Conservation (phyloP, 30 jellyfish, hydroid and myxozoan genomes). For the Aurelia aurita region DNA sequence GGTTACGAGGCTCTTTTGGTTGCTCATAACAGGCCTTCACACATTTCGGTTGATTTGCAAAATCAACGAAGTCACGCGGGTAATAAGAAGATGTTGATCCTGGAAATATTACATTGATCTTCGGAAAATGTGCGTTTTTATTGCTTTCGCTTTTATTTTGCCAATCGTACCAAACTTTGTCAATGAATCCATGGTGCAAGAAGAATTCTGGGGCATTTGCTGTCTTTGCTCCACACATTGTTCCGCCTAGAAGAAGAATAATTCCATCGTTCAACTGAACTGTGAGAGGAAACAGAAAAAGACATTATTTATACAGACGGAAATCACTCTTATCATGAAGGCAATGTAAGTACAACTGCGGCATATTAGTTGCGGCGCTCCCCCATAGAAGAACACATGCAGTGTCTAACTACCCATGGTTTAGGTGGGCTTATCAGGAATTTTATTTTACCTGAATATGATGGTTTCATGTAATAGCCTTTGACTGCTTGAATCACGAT, state of each 20-base stretch:
- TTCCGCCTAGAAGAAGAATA: slow-evolving; percentile 39
- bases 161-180: slow-evolving; percentile 69
- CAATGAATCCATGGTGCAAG: slow-evolving; percentile 71
- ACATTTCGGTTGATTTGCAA: slow-evolving; percentile 47
- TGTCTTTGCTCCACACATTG: slow-evolving; percentile 46
- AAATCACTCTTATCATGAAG: slow-evolving; percentile 20
- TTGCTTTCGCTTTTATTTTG: slow-evolving; percentile 48
- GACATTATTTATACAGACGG: too few relatives aligned
- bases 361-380: too few relatives aligned
- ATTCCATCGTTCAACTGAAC: too few relatives aligned
- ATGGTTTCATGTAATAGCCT: too few relatives aligned
- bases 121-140: slow-evolving; percentile 41
- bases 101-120: slow-evolving; percentile 7
- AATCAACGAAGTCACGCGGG: slow-evolving; percentile 46
- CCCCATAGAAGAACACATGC: too few relatives aligned
- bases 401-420: too few relatives aligned
- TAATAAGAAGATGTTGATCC: slow-evolving; percentile 30
- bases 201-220: slow-evolving; percentile 77
- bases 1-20: too few relatives aligned
- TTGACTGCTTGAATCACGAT: too few relatives aligned
- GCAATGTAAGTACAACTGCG: too few relatives aligned
- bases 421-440: too few relatives aligned
- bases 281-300: too few relatives aligned
- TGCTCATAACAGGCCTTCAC: slow-evolving; percentile 54
- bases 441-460: too few relatives aligned